These are phyloP conservation scores for Acanthisitta chloris DNA, from an alignment of 2,113 vertebrate species.

Conservation along the genomic window DNA sequence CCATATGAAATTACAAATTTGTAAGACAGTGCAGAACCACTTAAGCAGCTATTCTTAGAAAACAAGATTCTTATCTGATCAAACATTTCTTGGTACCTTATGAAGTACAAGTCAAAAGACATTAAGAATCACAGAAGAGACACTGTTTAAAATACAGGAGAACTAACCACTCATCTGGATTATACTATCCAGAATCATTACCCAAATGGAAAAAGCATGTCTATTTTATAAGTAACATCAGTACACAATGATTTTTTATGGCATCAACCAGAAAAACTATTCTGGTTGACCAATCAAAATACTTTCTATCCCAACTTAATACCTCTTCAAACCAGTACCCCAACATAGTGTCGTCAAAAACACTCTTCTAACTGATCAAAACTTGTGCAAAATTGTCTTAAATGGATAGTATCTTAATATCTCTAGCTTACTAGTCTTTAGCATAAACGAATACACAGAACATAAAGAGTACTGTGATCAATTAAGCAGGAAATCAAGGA, in stretches of 20 bases:
- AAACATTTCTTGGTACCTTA: constrained; percentile 19
- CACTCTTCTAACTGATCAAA: not conserved
- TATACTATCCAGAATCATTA: not conserved
- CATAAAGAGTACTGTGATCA: not conserved
- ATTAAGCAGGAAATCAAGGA: not conserved
- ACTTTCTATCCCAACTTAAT: not conserved
- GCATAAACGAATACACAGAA: not conserved
- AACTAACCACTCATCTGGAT: not conserved
- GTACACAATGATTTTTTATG: not conserved
- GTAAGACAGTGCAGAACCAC: not conserved
- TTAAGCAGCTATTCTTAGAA: constrained; percentile 1
- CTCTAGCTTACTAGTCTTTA: not conserved
- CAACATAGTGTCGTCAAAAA: not conserved
- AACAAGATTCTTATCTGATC: constrained; percentile 4
- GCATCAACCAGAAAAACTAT: not conserved
- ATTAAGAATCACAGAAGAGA: not conserved
- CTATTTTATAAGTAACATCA: not conserved
- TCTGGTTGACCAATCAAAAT: not conserved
- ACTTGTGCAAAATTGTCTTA: not conserved
- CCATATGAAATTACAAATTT: not conserved
- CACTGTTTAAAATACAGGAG: not conserved
- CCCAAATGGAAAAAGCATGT: constrained; percentile 29
- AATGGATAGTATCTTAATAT: not conserved
- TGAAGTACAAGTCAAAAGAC: constrained; percentile 14
- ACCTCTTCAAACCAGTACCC: not conserved